These are phyloP conservation scores for Platyrinchus mystaceus DNA, from an alignment of 2,797 vertebrate genomes.

Conservation along the genomic window DNA sequence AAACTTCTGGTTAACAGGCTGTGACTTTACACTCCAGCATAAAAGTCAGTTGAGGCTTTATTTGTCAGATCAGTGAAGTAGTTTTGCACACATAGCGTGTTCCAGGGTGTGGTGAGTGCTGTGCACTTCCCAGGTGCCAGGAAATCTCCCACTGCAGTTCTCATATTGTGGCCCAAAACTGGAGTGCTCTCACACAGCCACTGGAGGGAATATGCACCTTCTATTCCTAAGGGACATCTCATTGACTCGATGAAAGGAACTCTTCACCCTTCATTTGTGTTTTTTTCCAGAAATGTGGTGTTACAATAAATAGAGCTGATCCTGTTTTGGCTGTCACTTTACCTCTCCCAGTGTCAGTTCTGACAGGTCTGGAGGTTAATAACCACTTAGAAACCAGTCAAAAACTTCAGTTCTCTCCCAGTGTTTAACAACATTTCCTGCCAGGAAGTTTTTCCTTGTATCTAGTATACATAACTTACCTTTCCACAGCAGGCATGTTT, in stretches of 20 bases:
- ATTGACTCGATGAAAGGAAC: neutral
- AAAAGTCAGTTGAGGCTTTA: neutral
- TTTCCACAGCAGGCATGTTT: neutral
- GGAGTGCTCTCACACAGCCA: neutral
- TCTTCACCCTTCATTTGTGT: neutral
- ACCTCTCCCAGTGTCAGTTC: rapidly evolving
- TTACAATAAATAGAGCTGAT: neutral
- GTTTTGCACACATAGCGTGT: neutral
- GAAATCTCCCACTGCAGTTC: neutral
- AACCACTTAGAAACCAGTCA: neutral
- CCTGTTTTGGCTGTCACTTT: neutral
- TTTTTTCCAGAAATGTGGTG: neutral
- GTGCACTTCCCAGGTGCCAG: neutral
- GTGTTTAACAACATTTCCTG: neutral
- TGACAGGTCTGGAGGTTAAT: neutral
- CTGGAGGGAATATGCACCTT: neutral
- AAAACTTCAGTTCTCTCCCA: neutral
- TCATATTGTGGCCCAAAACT: neutral
- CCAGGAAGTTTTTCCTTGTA: neutral
- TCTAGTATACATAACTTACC: neutral
- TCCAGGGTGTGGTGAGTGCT: neutral
- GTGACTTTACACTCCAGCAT: neutral
- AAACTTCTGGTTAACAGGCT: neutral
- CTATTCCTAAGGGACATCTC: neutral
- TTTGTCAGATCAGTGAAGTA: neutral